phyloP scores from a whole-genome alignment of 2,113 vertebrate species.

The Upupa epops region DNA sequence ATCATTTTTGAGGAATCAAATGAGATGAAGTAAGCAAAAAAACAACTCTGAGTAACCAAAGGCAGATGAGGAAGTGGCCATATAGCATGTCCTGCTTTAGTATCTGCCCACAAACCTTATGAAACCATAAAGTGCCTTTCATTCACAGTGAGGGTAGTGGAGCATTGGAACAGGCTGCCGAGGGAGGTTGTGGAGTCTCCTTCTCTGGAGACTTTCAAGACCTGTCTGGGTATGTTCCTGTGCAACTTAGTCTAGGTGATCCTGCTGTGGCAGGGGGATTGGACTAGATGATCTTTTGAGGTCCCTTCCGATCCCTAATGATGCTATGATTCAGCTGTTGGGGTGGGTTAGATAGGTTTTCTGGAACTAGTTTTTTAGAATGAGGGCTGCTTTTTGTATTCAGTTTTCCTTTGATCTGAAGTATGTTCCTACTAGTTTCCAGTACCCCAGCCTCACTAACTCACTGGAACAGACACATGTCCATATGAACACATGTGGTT shows the following conservation, averaged over 20 bases:
- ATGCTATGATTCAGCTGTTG: too few species aligned
- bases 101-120: background rate
- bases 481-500: rapidly evolving
- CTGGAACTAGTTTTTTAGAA: background rate
- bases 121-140: background rate
- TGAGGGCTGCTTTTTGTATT: background rate
- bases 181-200: too few species aligned
- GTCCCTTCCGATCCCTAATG: too few species aligned
- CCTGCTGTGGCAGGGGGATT: too few species aligned
- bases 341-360: background rate
- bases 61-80: background rate
- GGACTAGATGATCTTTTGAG: too few species aligned
- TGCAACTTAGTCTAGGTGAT: too few species aligned
- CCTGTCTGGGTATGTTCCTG: too few species aligned
- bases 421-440: background rate
- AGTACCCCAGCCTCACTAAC: background rate
- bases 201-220: too few species aligned
- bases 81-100: background rate
- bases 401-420: background rate
- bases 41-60: background rate
- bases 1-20: background rate
- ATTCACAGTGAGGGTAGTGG: too few species aligned
- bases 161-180: too few species aligned
- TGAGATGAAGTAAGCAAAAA: background rate
- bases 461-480: rapidly evolving